Evolutionary conservation across 1,140 invertebrate genomes (phyloP).

Genomic region (Drosophila equinoxialis): DNA sequence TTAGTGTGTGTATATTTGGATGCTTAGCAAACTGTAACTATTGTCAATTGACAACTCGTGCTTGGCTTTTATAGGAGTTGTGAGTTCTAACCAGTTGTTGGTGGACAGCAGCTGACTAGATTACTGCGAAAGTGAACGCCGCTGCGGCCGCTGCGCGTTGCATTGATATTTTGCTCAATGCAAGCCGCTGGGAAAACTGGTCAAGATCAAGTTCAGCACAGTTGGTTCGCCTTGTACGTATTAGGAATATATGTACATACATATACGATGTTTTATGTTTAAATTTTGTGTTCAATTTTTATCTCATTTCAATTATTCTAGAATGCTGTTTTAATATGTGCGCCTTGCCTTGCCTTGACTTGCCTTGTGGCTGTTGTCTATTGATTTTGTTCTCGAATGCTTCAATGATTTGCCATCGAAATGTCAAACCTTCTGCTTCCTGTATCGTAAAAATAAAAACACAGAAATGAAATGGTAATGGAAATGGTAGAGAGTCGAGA

Average conservation of each 20-base stretch:
- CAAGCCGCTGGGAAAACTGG: conserved; percentile 69
- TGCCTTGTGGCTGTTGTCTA: conserved; percentile 40
- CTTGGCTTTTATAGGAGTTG: conserved; percentile 62
- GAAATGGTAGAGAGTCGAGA: not conserved
- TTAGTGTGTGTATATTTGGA: conserved; percentile 5
- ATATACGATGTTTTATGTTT: not conserved
- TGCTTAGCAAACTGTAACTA: conserved; percentile 70
- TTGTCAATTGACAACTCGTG: conserved; percentile 41
- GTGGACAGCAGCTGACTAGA: not conserved
- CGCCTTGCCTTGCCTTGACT: not conserved
- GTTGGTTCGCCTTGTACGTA: conserved; percentile 67
- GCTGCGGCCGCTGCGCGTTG: not conserved
- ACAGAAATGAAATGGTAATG: conserved; percentile 7
- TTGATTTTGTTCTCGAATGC: not conserved
- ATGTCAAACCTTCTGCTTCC: conserved; percentile 55
- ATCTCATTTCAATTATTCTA: conserved; percentile 36
- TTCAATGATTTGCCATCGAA: conserved; percentile 19
- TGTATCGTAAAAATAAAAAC: conserved; percentile 27
- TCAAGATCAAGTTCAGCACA: conserved; percentile 78
- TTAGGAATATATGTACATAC: conserved; percentile 34
- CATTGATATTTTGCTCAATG: conserved; percentile 50
- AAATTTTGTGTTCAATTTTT: conserved; percentile 31
- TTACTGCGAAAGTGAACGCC: conserved; percentile 65
- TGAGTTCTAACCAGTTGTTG: not conserved
- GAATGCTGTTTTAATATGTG: conserved; percentile 38